Percentiles rank a stretch among this genome's conserved stretches.
phyloP scores from a whole-genome alignment of 2,113 vertebrate genomes.

The Brachyhypopomus gauderio region DNA sequence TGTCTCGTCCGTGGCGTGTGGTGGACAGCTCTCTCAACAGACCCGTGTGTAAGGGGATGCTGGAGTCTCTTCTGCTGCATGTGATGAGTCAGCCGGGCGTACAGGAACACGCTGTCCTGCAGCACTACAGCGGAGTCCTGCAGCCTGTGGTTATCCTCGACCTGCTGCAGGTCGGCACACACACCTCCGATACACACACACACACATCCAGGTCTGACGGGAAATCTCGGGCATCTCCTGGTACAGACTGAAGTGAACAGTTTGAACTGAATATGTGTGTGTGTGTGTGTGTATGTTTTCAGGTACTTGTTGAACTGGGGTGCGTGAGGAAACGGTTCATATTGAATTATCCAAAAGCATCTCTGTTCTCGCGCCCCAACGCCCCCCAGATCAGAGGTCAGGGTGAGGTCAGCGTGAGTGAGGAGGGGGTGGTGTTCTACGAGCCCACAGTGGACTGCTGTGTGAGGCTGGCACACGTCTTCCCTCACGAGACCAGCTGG shows the following conservation, averaged over 20 bases:
- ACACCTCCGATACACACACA: not conserved
- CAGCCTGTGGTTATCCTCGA: conserved; percentile 85
- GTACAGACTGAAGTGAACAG: too few relatives aligned
- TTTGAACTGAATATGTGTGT: not conserved
- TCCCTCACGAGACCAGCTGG: conserved; percentile 88
- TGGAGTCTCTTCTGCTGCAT: conserved; percentile 88
- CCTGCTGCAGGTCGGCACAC: conserved; percentile 81
- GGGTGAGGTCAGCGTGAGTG: not conserved
- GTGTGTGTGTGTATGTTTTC: conserved; percentile 19
- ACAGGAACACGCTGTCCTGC: conserved; percentile 74
- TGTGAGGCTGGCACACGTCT: conserved; percentile 79
- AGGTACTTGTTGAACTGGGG: conserved; percentile 83
- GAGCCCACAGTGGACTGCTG: conserved; percentile 87
- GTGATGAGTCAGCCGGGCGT: conserved; percentile 88
- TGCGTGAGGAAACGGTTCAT: conserved; percentile 79
- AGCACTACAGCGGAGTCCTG: conserved; percentile 84
- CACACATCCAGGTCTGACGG: too few relatives aligned
- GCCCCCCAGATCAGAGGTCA: not conserved
- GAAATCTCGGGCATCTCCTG: not conserved
- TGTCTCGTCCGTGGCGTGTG: conserved; percentile 90
- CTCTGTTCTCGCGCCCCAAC: conserved; percentile 76
- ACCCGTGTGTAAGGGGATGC: conserved; percentile 91
- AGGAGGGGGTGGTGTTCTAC: conserved; percentile 70
- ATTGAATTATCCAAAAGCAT: conserved; percentile 58
- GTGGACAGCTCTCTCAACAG: conserved; percentile 89